Conservation (phyloP, 1,140 invertebrate species). For the Drosophila truncata region DNA sequence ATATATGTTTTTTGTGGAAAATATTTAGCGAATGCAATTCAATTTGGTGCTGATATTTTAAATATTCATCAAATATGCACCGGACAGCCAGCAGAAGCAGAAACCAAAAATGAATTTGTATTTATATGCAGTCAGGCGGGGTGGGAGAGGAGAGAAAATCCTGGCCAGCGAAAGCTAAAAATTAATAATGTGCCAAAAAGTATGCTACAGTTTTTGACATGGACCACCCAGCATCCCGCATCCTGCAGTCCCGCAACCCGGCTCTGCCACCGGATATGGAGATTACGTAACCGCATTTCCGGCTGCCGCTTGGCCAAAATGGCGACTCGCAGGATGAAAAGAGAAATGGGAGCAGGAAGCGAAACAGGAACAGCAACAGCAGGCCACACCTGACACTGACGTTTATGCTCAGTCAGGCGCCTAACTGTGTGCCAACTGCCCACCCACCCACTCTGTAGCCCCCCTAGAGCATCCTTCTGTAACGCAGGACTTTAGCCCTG, state of each 20-base stretch:
- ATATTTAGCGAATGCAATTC: slow-evolving; percentile 33
- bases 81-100: slow-evolving; percentile 32
- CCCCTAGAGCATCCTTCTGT: not conserved
- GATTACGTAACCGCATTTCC: slow-evolving; percentile 81
- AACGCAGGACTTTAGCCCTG: too few species aligned
- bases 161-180: slow-evolving; percentile 53
- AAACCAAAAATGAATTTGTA: slow-evolving; percentile 39
- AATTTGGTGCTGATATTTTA: slow-evolving; percentile 46
- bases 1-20: not conserved
- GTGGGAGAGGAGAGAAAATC: slow-evolving; percentile 8
- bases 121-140: not conserved
- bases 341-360: slow-evolving; percentile 39
- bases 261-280: slow-evolving; percentile 49
- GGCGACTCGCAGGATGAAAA: slow-evolving; percentile 28
- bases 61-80: slow-evolving; percentile 54
- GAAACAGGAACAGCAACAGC: slow-evolving; percentile 40
- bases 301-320: slow-evolving; percentile 49
- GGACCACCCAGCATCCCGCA: slow-evolving; percentile 4
- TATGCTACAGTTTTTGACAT: slow-evolving; percentile 61
- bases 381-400: slow-evolving; percentile 58
- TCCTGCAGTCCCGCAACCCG: not conserved
- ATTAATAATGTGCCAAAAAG: slow-evolving; percentile 69
- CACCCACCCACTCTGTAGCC: not conserved
- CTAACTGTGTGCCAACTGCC: slow-evolving; percentile 40
- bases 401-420: slow-evolving; percentile 61